These are phyloP conservation scores for Patella pellucida DNA, from an alignment of 2,888 invertebrate genomes.

Conservation along the genomic window DNA sequence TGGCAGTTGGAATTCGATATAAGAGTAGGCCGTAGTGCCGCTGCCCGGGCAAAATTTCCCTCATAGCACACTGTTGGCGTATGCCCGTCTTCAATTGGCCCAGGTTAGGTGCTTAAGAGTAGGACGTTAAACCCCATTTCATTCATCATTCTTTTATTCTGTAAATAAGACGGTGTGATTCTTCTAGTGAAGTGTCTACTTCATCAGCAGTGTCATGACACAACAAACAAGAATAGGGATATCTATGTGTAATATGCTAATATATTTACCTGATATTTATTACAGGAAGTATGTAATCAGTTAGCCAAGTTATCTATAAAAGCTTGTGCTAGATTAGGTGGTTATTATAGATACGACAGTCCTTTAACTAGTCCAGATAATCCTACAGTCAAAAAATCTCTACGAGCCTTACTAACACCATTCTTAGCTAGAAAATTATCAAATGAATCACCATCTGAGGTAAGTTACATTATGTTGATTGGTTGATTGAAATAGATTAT, in stretches of 20 bases:
- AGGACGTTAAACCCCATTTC: no score
- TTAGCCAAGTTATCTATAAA: slow-evolving; percentile 88
- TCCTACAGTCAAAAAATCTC: slow-evolving; percentile 77
- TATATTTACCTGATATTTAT: not conserved
- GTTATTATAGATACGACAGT: slow-evolving; percentile 67
- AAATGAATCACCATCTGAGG: slow-evolving; percentile 83
- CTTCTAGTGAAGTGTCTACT: no score
- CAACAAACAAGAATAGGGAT: not conserved
- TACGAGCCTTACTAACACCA: slow-evolving; percentile 84
- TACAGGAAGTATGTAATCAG: slow-evolving; percentile 89
- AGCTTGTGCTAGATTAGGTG: slow-evolving; percentile 87
- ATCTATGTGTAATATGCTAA: no score
- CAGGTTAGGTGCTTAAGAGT: no score
- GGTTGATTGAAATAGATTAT: no score
- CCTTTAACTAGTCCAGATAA: slow-evolving; percentile 77
- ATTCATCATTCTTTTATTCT: no score
- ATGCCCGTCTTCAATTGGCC: no score
- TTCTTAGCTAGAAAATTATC: slow-evolving; percentile 85
- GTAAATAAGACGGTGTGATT: no score
- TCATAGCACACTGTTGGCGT: no score
- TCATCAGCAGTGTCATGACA: not conserved
- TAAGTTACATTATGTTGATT: slow-evolving; percentile 57
- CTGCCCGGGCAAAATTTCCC: no score
- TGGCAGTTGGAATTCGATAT: no score
- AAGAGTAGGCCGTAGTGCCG: no score